A percentile compares a stretch with the other conserved stretches of the same genome.
Conservation (phyloP, 2,888 invertebrate genomes). For the Drepana falcataria region DNA sequence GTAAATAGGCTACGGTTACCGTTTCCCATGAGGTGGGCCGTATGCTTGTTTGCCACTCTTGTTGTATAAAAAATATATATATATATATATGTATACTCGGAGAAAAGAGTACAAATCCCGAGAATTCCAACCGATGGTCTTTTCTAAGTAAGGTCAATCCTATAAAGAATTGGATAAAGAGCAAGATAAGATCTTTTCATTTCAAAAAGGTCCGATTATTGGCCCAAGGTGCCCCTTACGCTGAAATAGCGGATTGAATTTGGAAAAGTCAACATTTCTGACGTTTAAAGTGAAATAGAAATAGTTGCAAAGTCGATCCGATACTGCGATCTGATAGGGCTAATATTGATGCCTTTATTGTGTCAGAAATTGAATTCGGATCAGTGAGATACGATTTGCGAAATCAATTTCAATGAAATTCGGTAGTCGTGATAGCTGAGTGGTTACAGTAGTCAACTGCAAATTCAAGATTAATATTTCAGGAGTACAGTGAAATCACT, state of each 20-base stretch:
- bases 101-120: constrained; percentile 29
- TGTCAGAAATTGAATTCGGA: not conserved
- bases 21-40: no score
- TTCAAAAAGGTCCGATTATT: constrained; percentile 57
- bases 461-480: no score
- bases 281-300: constrained; percentile 29
- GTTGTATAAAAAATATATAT: no score
- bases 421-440: no score
- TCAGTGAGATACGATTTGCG: no score
- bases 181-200: constrained; percentile 63
- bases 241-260: constrained; percentile 41
- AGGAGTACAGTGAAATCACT: no score
- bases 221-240: constrained; percentile 45
- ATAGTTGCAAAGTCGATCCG: constrained; percentile 36
- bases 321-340: not conserved
- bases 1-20: no score
- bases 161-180: constrained; percentile 53
- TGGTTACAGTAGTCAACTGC: no score
- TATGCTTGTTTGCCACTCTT: no score
- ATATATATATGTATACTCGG: no score
- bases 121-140: constrained; percentile 30
- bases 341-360: not conserved
- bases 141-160: constrained; percentile 42
- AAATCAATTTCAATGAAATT: no score
- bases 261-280: constrained; percentile 39